A percentile compares a stretch with the other conserved stretches of the same genome.
phyloP scores from a whole-genome alignment of 92 coral and sea anemone genomes.

The Parazoanthus atlanticus region DNA sequence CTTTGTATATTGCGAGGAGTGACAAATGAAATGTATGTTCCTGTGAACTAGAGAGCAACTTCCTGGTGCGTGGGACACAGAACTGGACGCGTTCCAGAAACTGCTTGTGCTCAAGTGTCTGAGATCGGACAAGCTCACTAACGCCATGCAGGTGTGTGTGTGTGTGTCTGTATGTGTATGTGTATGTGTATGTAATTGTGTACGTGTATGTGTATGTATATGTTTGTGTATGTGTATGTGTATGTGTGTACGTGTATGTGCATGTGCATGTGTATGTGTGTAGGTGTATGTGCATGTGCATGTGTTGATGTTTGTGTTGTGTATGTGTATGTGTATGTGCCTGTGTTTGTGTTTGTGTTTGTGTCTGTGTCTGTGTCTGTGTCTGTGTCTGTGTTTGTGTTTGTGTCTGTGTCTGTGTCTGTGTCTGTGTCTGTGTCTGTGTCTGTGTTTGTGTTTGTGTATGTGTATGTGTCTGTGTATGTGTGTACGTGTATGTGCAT shows the following conservation, averaged over 20 bases:
- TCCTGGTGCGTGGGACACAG: slow-evolving; percentile 93
- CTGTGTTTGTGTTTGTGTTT: slow-evolving; percentile 15
- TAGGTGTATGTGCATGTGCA: background rate
- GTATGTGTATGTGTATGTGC: background rate
- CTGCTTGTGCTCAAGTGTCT: slow-evolving; percentile 90
- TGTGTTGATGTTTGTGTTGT: background rate
- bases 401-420: background rate
- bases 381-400: background rate
- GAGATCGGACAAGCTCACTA: slow-evolving; percentile 94
- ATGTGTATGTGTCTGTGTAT: background rate
- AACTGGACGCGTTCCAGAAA: slow-evolving; percentile 88
- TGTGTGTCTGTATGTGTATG: background rate
- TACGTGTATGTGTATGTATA: background rate
- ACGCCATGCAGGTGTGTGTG: slow-evolving; percentile 89
- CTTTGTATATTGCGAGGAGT: background rate
- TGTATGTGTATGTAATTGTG: background rate
- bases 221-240: background rate
- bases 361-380: background rate
- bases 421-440: too few species aligned
- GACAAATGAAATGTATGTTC: background rate
- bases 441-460: background rate
- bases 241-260: background rate
- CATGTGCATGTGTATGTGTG: background rate
- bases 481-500: too few species aligned
- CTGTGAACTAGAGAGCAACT: slow-evolving; percentile 71